Evolutionary conservation across 2,888 invertebrate genomes (phyloP), one percentile per base, ranked within the genome.

Genomic region (Tupiocoris notatus): DNA sequence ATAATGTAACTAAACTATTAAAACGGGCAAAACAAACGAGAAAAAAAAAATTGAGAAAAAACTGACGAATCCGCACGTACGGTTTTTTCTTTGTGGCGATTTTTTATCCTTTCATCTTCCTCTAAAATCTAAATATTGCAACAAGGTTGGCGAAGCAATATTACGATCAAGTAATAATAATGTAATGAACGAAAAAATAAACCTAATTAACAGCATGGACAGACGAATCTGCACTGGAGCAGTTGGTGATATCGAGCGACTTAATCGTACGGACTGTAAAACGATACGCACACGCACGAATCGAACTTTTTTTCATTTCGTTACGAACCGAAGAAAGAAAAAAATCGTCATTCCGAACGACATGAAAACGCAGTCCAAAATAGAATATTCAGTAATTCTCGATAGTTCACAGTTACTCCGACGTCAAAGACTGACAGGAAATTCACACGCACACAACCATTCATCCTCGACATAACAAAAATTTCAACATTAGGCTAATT

Each of bases 1-100:
- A 78, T 39, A 39, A n/a, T n/a, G n/a, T 68, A 78, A 78, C 64
- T 77, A 79, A 77, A 79, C 75, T 75, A 75, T 78, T 71, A 62
- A 78, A 76, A 73, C 61, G 68, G 68, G 22, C 68, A 39, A 39
- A 39, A 75, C 76, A 77, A 57, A 77, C 59, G 59, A 58, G 23
- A 77, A 76, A 78, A 56, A 71, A 57, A 77, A 64, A 70, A 70
- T 66, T 71, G 39, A 39, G 39, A 39, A 63, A 58, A 67, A 77
- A 67, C 68, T 77, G 76, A 77, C 77, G 78, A 77, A 67, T 64
- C 71, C 75, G 70, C 56, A 85, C 85, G 84, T 84, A 56, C 24
- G 39, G 54, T 67, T 39, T 39, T 62, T 73, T 63, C 20, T 73
- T 62, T 63, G 22, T 57, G 3, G 39, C 39, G 39, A 74, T 39